These are phyloP conservation scores for Caloenas nicobarica DNA, from an alignment of 2,113 vertebrate species.

Conservation along the genomic window DNA sequence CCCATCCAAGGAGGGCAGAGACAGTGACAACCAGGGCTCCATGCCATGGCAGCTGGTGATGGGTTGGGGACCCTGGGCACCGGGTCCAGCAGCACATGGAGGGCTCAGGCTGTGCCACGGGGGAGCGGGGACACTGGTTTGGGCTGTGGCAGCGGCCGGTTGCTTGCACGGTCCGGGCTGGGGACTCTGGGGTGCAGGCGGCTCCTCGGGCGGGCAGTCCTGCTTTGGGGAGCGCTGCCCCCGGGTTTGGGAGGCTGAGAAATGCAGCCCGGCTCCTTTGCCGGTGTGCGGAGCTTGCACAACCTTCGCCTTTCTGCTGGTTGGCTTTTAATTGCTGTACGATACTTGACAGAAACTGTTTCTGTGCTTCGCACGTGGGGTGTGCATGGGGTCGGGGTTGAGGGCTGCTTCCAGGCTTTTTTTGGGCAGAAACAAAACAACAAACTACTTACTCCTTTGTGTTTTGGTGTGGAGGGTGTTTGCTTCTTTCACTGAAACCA, in stretches of 20 bases:
- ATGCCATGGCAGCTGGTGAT: fast-evolving
- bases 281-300: not conserved
- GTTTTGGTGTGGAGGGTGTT: not conserved
- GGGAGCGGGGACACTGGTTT: not conserved
- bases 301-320: not conserved
- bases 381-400: not conserved
- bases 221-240: not conserved
- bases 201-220: too few species aligned
- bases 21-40: fast-evolving
- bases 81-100: fast-evolving
- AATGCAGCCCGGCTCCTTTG: not conserved
- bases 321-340: not conserved
- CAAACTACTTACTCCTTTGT: not conserved
- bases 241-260: not conserved
- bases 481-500: not conserved
- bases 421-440: not conserved
- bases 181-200: not conserved
- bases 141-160: not conserved
- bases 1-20: not conserved
- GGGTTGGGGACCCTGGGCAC: not conserved
- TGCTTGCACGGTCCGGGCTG: too few species aligned
- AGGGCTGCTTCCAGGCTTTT: not conserved
- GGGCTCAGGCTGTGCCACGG: not conserved
- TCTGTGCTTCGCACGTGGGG: not conserved
- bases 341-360: not conserved